Percentiles rank a stretch among this genome's conserved stretches.
These are phyloP conservation scores for Albula glossodonta DNA, from an alignment of 2,113 vertebrate genomes.

Conservation along the genomic window DNA sequence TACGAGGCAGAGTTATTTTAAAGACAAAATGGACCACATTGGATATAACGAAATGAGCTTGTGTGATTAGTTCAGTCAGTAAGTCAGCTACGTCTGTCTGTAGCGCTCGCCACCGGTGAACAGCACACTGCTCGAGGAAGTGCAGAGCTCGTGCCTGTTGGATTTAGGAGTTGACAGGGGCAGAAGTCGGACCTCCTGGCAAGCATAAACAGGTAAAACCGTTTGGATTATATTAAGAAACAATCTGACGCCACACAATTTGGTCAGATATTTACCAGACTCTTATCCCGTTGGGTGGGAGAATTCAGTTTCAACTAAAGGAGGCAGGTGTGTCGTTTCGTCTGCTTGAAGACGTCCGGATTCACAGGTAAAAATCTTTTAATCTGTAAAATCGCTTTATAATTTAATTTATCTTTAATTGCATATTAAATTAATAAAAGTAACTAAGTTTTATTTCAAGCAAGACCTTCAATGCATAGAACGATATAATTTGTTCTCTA, in stretches of 20 bases:
- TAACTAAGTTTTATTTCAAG: not conserved
- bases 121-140: not conserved
- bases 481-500: not conserved
- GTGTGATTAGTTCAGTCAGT: not conserved
- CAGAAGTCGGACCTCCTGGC: not conserved
- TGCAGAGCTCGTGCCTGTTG: slow-evolving; percentile 21
- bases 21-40: not conserved
- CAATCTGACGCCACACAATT: not conserved
- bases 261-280: not conserved
- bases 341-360: not conserved
- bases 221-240: not conserved
- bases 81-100: not conserved
- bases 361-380: slow-evolving; percentile 13
- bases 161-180: slow-evolving; percentile 4
- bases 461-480: not conserved
- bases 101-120: not conserved
- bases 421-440: not conserved
- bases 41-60: not conserved
- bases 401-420: not conserved
- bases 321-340: slow-evolving; percentile 11
- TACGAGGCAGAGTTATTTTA: not conserved
- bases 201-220: not conserved
- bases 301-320: not conserved
- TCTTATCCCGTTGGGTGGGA: not conserved
- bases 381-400: not conserved